Percentiles rank a stretch among this genome's conserved stretches.
Conservation (phyloP, 1,140 invertebrate genomes). For the Lucilia sericata region DNA sequence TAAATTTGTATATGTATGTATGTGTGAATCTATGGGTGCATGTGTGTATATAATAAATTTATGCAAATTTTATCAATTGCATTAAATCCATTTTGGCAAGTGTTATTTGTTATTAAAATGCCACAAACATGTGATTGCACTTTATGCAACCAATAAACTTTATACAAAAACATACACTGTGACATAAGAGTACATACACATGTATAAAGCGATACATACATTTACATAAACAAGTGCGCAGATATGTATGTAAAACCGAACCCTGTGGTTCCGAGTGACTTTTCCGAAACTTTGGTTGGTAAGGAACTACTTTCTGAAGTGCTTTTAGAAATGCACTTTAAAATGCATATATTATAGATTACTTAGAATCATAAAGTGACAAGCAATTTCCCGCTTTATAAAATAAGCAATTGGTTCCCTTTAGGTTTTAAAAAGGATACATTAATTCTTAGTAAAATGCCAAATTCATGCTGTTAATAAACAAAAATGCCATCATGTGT, state of each 20-base stretch:
- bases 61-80: not conserved
- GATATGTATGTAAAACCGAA: not conserved
- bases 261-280: no score
- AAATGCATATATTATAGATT: no score
- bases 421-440: no score
- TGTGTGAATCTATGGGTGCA: no score
- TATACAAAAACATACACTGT: not conserved
- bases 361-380: no score
- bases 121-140: slow-evolving; percentile 23
- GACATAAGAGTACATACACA: not conserved
- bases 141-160: not conserved
- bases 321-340: no score
- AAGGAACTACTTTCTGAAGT: no score
- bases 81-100: slow-evolving; percentile 21
- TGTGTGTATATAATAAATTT: not conserved
- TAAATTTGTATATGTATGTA: no score
- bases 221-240: not conserved
- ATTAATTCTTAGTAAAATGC: no score
- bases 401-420: no score
- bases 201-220: not conserved
- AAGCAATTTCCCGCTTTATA: no score
- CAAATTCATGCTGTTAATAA: not conserved
- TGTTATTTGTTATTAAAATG: slow-evolving; percentile 29
- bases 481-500: not conserved
- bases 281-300: no score